phyloP scores from a whole-genome alignment of 2,888 invertebrate genomes.

The Crematogaster levior region DNA sequence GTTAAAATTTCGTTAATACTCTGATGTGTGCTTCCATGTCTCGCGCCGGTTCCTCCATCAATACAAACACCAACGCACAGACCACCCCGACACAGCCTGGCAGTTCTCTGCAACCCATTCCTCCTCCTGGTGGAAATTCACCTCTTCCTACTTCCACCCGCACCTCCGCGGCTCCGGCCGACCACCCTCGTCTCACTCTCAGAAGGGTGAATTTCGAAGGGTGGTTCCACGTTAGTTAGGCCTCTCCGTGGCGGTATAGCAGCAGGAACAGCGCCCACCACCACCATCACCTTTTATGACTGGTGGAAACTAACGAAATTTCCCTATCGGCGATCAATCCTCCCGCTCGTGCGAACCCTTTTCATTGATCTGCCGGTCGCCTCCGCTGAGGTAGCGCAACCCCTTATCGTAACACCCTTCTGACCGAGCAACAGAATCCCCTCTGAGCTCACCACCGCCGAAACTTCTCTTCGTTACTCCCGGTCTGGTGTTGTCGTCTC shows the following conservation, averaged over 20 bases:
- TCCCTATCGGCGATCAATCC: conserved; percentile 85
- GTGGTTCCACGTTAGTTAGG: conserved; percentile 80
- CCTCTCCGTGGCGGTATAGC: conserved; percentile 74
- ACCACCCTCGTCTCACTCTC: conserved; percentile 79
- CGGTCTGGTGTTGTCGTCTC: conserved; percentile 60
- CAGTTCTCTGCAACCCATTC: conserved; percentile 67
- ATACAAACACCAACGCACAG: conserved; percentile 62
- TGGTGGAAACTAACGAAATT: conserved; percentile 84
- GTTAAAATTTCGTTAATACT: conserved; percentile 85
- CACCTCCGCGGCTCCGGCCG: conserved; percentile 44
- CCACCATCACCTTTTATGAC: conserved; percentile 80
- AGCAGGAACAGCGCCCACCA: conserved; percentile 59
- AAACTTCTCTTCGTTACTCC: conserved; percentile 58
- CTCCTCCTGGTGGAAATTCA: conserved; percentile 59
- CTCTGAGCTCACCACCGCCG: conserved; percentile 66
- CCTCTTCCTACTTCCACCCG: conserved; percentile 55
- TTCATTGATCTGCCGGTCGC: conserved; percentile 83
- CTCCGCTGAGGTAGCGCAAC: conserved; percentile 76
- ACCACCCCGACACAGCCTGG: conserved; percentile 53
- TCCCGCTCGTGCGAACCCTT: conserved; percentile 77
- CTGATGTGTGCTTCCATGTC: conserved; percentile 82
- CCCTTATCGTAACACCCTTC: conserved; percentile 83
- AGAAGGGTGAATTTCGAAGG: conserved; percentile 82
- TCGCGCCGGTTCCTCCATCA: conserved; percentile 72
- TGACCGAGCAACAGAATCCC: conserved; percentile 75